These are phyloP conservation scores for Escarpia spicata DNA, from an alignment of 2,888 invertebrate genomes.

Conservation along the genomic window DNA sequence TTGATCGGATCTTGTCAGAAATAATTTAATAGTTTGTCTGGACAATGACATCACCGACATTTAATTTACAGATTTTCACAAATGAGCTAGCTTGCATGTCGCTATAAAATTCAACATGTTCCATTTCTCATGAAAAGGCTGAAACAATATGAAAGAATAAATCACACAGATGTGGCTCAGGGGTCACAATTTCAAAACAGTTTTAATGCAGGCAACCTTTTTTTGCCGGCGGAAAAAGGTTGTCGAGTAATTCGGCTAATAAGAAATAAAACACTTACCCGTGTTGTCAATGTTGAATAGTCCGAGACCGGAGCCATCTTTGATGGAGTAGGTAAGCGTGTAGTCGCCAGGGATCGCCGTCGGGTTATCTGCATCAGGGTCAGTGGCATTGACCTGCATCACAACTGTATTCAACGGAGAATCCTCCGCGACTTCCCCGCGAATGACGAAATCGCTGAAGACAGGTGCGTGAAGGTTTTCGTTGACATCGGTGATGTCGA, in stretches of 20 bases:
- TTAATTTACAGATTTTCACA: no score
- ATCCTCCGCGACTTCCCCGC: conserved; percentile 83
- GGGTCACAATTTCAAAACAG: no score
- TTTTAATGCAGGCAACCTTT: no score
- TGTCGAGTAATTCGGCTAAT: background rate
- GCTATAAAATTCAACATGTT: no score
- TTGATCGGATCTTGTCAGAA: no score
- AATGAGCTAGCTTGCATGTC: no score
- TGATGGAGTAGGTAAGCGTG: conserved; percentile 84
- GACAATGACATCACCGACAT: no score
- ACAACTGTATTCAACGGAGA: conserved; percentile 81
- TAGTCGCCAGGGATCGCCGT: conserved; percentile 80
- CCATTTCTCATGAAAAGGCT: no score
- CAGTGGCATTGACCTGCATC: conserved; percentile 80
- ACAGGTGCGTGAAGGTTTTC: conserved; percentile 87
- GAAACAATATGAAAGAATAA: no score
- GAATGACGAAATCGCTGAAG: conserved; percentile 82
- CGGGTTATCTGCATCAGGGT: conserved; percentile 72
- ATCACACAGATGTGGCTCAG: no score
- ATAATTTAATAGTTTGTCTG: no score
- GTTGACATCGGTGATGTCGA: conserved; percentile 90
- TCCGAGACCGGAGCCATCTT: conserved; percentile 90
- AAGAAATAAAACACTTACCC: conserved; percentile 72
- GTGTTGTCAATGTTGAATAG: conserved; percentile 89
- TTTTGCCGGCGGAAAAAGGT: no score